phyloP scores from a whole-genome alignment of 2,797 vertebrate species.

The Antrozous pallidus region DNA sequence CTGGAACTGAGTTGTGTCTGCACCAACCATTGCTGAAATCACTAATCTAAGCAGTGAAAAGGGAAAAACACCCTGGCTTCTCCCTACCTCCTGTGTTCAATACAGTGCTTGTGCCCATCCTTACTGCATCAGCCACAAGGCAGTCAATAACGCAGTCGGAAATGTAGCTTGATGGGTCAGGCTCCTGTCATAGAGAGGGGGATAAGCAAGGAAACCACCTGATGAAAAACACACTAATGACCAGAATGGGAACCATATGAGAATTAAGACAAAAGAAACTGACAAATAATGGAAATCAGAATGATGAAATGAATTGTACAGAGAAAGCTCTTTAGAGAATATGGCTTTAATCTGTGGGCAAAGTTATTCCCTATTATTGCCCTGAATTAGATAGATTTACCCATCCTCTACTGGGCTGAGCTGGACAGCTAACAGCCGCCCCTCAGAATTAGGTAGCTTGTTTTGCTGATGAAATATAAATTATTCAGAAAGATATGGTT shows the following conservation, averaged over 20 bases:
- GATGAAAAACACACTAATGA: not conserved
- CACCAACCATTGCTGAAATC: not conserved
- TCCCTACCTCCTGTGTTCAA: not conserved
- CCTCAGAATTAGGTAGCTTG: not conserved
- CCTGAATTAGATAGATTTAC: not conserved
- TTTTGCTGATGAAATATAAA: not conserved
- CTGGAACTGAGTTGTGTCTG: not conserved
- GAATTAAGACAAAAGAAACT: not conserved
- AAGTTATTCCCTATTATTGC: not conserved
- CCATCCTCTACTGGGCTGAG: not conserved
- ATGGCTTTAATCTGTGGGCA: not conserved
- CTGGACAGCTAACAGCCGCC: not conserved
- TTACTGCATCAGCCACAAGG: not conserved
- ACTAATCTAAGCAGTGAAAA: not conserved
- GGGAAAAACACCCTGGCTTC: not conserved
- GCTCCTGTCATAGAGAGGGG: not conserved
- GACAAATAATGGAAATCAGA: not conserved
- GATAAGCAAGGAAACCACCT: not conserved
- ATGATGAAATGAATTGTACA: not conserved
- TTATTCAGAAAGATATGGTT: not conserved
- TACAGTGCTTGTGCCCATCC: too few relatives aligned
- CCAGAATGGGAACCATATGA: not conserved
- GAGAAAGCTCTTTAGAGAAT: not conserved
- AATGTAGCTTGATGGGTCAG: not conserved
- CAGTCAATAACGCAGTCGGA: not conserved